These are phyloP conservation scores for Motacilla alba DNA, from an alignment of 2,113 vertebrate genomes.

Conservation along the genomic window DNA sequence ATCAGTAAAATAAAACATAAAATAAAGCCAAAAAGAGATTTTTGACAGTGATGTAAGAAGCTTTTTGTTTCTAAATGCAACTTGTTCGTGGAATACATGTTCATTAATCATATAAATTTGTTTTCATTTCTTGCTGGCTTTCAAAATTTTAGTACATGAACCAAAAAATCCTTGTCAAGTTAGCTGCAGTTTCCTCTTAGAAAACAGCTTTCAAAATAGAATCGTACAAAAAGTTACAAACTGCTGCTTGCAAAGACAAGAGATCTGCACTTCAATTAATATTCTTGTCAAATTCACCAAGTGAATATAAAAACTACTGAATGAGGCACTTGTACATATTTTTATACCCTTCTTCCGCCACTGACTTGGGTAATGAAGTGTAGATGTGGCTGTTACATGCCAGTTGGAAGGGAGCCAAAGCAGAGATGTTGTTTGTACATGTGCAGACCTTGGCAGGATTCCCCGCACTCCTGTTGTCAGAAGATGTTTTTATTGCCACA, in stretches of 20 bases:
- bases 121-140: background rate
- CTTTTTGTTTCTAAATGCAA: background rate
- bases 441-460: constrained; percentile 71
- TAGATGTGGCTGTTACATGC: constrained; percentile 51
- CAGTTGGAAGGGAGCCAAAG: constrained; percentile 67
- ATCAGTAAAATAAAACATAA: background rate
- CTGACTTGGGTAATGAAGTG: constrained; percentile 64
- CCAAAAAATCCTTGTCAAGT: background rate
- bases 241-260: background rate
- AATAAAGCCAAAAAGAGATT: background rate
- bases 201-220: background rate
- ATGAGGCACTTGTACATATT: constrained; percentile 49
- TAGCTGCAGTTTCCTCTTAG: background rate
- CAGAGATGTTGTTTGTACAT: constrained; percentile 66
- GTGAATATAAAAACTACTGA: constrained; percentile 42
- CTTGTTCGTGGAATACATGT: background rate
- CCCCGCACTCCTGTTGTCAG: constrained; percentile 67
- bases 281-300: constrained; percentile 12
- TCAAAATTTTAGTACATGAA: background rate
- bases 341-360: constrained; percentile 27
- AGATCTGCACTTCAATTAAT: constrained; percentile 28
- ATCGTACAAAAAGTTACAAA: background rate
- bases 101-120: background rate
- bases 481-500: constrained; percentile 62
- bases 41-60: background rate